Percentiles rank a stretch among this genome's conserved stretches.
Conservation (phyloP, 2,797 vertebrate species). For the Neosilurus mollespiculum region DNA sequence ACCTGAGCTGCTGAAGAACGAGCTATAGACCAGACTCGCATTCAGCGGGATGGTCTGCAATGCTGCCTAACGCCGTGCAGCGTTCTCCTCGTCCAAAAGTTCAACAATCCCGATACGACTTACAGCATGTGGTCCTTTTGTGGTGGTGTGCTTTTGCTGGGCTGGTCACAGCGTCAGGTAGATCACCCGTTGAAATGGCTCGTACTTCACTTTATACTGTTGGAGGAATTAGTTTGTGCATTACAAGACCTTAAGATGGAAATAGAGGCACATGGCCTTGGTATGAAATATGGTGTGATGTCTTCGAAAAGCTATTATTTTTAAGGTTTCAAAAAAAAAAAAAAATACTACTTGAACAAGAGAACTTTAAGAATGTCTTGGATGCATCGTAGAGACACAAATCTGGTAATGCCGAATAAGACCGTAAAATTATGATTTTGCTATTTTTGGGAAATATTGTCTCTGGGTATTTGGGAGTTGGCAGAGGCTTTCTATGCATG, state of each 20-base stretch:
- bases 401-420: neutral
- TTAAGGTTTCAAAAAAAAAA: neutral
- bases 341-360: neutral
- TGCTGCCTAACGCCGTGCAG: slow-evolving; percentile 20
- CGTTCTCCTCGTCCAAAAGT: slow-evolving; percentile 12
- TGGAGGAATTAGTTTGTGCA: neutral
- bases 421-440: neutral
- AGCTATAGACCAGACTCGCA: slow-evolving; percentile 50
- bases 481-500: neutral
- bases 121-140: neutral
- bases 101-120: neutral
- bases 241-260: no score
- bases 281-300: neutral
- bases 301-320: neutral
- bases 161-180: neutral
- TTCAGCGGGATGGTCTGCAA: slow-evolving; percentile 33
- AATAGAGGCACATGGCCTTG: neutral
- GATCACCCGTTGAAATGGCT: neutral
- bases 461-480: neutral
- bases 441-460: neutral
- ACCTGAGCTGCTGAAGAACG: slow-evolving; percentile 43
- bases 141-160: neutral
- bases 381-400: neutral
- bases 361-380: neutral
- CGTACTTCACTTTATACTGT: neutral